Evolutionary conservation across 2,888 invertebrate species (phyloP).

Genomic region (Smittia sp.): DNA sequence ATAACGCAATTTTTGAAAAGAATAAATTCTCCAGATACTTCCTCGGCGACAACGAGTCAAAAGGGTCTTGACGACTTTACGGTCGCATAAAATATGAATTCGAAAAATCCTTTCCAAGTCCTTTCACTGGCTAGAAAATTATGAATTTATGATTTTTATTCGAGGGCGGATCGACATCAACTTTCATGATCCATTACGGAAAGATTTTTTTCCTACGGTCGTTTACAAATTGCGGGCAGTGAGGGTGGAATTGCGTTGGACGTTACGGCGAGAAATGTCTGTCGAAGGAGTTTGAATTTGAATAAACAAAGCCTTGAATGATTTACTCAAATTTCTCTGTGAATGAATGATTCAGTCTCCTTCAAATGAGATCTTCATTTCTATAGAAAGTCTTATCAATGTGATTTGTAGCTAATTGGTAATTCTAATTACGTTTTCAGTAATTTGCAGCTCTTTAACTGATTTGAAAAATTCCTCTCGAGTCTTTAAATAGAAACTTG

Average conservation of each 20-base stretch:
- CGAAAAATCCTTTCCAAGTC: not conserved
- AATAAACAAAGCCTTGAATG: not conserved
- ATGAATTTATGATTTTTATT: not conserved
- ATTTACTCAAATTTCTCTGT: not conserved
- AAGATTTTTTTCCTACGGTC: too few relatives aligned
- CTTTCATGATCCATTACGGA: not conserved
- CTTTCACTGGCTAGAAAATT: not conserved
- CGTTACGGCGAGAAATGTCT: too few relatives aligned
- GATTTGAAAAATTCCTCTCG: too few relatives aligned
- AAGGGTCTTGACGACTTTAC: not conserved
- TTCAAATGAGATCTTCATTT: not conserved
- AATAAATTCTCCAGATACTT: too few relatives aligned
- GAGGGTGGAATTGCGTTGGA: too few relatives aligned
- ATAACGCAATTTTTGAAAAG: slow-evolving; percentile 2
- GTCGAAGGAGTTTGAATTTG: not conserved
- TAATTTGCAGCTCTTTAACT: too few relatives aligned
- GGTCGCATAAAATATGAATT: not conserved
- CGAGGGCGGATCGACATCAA: not conserved
- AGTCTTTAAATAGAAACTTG: too few relatives aligned
- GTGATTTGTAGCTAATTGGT: too few relatives aligned
- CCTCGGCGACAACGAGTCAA: too few relatives aligned
- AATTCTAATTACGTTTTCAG: too few relatives aligned
- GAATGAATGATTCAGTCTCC: not conserved
- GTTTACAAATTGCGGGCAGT: too few relatives aligned
- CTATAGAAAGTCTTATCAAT: not conserved